Percentiles rank a stretch among this genome's conserved stretches.
Evolutionary conservation across 2,797 vertebrate species (phyloP).

Genomic region (Oreonectes daqikongensis): DNA sequence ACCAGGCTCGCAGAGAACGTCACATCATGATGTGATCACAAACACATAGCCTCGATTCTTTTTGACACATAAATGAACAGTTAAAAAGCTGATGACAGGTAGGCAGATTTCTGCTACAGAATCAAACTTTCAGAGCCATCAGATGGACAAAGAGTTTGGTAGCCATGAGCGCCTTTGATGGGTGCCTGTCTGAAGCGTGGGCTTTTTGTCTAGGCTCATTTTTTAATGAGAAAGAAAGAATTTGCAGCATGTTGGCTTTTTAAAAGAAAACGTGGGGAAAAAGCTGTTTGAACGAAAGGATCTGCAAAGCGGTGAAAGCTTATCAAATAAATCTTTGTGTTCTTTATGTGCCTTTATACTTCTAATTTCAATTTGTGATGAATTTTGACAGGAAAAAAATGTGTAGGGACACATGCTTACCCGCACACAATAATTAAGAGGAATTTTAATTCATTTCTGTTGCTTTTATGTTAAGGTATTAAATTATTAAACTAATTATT

Average conservation of each 20-base stretch:
- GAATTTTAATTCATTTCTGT: neutral
- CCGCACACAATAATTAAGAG: neutral
- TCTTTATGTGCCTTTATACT: slow-evolving; percentile 22
- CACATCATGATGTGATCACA: slow-evolving; percentile 37
- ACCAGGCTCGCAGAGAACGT: neutral
- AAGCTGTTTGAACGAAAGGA: slow-evolving; percentile 31
- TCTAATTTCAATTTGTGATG: slow-evolving; percentile 27
- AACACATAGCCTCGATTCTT: slow-evolving; percentile 15
- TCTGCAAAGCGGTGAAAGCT: slow-evolving; percentile 28
- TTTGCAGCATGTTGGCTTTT: slow-evolving; percentile 12
- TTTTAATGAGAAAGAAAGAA: slow-evolving; percentile 38
- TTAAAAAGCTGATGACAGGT: slow-evolving; percentile 17
- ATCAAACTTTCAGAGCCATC: slow-evolving; percentile 21
- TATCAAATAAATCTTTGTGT: slow-evolving; percentile 40
- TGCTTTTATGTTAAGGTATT: neutral
- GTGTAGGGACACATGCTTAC: neutral
- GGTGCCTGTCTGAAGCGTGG: slow-evolving; percentile 23
- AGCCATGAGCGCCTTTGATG: slow-evolving; percentile 5
- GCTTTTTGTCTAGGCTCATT: slow-evolving; percentile 22
- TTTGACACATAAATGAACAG: slow-evolving; percentile 35
- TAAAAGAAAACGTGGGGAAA: neutral
- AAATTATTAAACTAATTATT: neutral
- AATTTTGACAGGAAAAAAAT: slow-evolving; percentile 27
- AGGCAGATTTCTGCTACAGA: slow-evolving; percentile 10
- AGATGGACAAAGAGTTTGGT: slow-evolving; percentile 27